Percentiles rank a stretch among this genome's conserved stretches.
Conservation (phyloP, 2,888 invertebrate genomes). For the Cerceris rybyensis region DNA sequence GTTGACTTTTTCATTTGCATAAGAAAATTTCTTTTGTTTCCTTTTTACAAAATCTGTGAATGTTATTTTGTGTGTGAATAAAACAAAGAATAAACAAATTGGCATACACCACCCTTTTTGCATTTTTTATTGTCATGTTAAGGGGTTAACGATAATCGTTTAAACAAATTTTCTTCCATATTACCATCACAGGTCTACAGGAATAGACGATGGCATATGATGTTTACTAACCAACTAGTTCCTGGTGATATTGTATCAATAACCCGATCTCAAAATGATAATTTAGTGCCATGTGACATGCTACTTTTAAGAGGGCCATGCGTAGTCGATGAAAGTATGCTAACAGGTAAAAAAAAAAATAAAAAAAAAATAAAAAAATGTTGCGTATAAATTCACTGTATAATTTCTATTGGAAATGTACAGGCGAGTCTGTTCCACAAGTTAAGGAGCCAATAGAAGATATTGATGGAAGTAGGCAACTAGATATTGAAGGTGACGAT, state of each 20-base stretch:
- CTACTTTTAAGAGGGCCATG: conserved; percentile 96
- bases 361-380: background rate
- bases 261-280: conserved; percentile 93
- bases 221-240: conserved; percentile 93
- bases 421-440: conserved; percentile 97
- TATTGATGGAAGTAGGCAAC: conserved; percentile 84
- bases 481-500: conserved; percentile 94
- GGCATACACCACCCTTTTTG: too few species aligned
- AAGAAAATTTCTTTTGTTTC: too few species aligned
- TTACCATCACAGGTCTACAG: conserved; percentile 88
- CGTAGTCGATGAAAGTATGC: conserved; percentile 99
- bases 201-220: conserved; percentile 93
- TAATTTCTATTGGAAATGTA: conserved; percentile 29
- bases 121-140: too few species aligned
- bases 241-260: conserved; percentile 99
- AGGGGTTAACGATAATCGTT: too few species aligned
- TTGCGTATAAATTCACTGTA: background rate
- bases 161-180: too few species aligned
- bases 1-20: too few species aligned
- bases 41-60: too few species aligned
- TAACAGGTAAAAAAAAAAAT: conserved; percentile 87
- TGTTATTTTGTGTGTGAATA: too few species aligned
- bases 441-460: conserved; percentile 98
- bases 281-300: conserved; percentile 97
- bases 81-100: too few species aligned